phyloP scores from a whole-genome alignment of 2,888 invertebrate genomes.

The Coenonympha glycerion region DNA sequence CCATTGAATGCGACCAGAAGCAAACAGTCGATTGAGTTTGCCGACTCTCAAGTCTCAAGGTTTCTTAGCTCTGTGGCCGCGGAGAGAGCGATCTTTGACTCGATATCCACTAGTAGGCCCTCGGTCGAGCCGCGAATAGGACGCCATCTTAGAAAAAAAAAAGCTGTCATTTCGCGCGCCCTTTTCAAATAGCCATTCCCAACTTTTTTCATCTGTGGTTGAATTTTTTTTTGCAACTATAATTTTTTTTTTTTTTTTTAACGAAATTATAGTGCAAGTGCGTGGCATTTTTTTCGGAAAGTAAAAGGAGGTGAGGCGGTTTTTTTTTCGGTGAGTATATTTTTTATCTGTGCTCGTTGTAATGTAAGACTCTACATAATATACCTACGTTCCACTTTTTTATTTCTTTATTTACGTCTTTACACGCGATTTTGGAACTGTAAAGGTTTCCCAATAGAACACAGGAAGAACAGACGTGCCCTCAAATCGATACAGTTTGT shows the following conservation, averaged over 20 bases:
- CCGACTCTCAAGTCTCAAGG: conserved; percentile 48
- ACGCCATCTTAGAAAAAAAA: conserved; percentile 39
- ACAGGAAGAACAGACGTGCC: no score
- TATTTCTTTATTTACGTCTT: no score
- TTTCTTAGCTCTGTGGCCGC: conserved; percentile 39
- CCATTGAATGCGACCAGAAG: conserved; percentile 6
- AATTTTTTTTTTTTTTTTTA: conserved; percentile 7
- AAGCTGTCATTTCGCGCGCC: conserved; percentile 46
- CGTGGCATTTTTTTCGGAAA: conserved; percentile 12
- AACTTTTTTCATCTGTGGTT: not conserved
- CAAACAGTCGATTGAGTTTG: conserved; percentile 26
- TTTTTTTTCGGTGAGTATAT: conserved; percentile 5
- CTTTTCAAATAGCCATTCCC: conserved; percentile 29
- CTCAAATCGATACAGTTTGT: no score
- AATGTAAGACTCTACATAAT: no score
- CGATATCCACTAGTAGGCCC: conserved; percentile 48
- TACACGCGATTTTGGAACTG: no score
- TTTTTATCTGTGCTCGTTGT: not conserved
- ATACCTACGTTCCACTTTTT: no score
- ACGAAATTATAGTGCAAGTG: conserved; percentile 10
- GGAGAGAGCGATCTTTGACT: conserved; percentile 60
- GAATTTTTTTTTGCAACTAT: conserved; percentile 6
- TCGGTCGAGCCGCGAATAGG: conserved; percentile 38
- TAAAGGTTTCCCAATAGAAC: no score
- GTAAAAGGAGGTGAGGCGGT: conserved; percentile 12